Conservation (phyloP, 2,888 invertebrate genomes). For the Calameuta pallipes region DNA sequence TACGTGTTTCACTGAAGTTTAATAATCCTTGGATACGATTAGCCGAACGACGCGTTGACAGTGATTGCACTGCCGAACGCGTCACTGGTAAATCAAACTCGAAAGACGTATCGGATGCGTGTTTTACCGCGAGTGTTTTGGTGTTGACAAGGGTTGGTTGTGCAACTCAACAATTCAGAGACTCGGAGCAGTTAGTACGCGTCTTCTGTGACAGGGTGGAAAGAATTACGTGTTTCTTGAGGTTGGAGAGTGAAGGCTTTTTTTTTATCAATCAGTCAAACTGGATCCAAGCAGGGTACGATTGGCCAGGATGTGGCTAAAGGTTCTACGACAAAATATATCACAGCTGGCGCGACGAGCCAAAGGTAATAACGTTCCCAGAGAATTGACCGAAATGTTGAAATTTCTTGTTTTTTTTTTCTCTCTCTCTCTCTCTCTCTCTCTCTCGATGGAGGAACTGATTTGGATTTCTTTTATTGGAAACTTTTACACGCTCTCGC, state of each 20-base stretch:
- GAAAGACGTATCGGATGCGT: not conserved
- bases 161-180: not conserved
- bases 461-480: not conserved
- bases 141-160: not conserved
- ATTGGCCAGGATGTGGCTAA: constrained; percentile 55
- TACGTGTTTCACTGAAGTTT: not conserved
- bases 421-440: not conserved
- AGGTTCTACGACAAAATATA: constrained; percentile 59
- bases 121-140: not conserved
- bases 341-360: constrained; percentile 57
- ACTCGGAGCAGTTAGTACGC: not conserved
- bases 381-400: not conserved
- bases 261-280: not conserved
- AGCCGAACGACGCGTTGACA: not conserved
- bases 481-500: not conserved
- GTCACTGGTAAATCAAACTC: not conserved
- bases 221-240: not conserved
- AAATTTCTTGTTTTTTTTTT: not conserved
- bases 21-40: not conserved
- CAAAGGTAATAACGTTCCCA: constrained; percentile 47
- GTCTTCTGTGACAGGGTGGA: not conserved
- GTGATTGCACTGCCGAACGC: not conserved
- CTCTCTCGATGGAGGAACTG: not conserved
- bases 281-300: not conserved
- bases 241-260: not conserved